phyloP scores from a whole-genome alignment of 1,140 invertebrate species.

The Bombyx mandarina region DNA sequence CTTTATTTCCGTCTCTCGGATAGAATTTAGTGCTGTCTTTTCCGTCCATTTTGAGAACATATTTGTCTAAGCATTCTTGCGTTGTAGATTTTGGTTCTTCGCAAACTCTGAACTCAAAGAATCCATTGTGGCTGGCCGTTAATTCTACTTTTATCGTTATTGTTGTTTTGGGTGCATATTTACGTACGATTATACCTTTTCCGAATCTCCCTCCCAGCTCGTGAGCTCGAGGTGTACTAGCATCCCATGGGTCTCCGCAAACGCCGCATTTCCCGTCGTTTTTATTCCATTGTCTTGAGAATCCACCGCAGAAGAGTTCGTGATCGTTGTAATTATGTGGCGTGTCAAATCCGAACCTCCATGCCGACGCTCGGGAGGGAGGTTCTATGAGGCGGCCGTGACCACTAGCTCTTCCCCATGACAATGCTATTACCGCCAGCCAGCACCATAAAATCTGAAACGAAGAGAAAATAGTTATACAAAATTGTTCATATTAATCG shows the following conservation, averaged over 20 bases:
- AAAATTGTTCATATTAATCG: no score
- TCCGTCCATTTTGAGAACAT: slow-evolving; percentile 74
- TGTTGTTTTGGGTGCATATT: slow-evolving; percentile 77
- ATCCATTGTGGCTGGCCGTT: slow-evolving; percentile 86
- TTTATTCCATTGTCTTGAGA: slow-evolving; percentile 80
- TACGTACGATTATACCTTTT: slow-evolving; percentile 83
- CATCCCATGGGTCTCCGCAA: slow-evolving; percentile 89
- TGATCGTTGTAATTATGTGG: slow-evolving; percentile 90
- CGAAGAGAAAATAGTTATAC: slow-evolving; percentile 8
- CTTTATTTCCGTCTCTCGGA: slow-evolving; percentile 81
- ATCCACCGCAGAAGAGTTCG: slow-evolving; percentile 91
- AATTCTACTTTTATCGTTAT: slow-evolving; percentile 83
- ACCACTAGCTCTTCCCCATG: slow-evolving; percentile 37
- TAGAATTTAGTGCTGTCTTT: slow-evolving; percentile 75
- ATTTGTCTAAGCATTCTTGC: slow-evolving; percentile 83
- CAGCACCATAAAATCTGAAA: slow-evolving; percentile 51
- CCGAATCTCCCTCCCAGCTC: slow-evolving; percentile 89
- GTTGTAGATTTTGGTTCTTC: slow-evolving; percentile 74
- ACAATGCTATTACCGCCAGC: slow-evolving; percentile 27
- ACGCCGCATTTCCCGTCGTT: slow-evolving; percentile 89
- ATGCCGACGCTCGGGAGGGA: slow-evolving; percentile 86
- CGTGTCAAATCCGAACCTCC: slow-evolving; percentile 83
- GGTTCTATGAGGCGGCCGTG: slow-evolving; percentile 90
- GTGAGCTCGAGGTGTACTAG: slow-evolving; percentile 79
- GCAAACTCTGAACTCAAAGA: slow-evolving; percentile 90